Percentiles rank a stretch among this genome's conserved stretches.
Evolutionary conservation across 2,797 vertebrate species (phyloP).

Genomic region (Sphenodon punctatus): DNA sequence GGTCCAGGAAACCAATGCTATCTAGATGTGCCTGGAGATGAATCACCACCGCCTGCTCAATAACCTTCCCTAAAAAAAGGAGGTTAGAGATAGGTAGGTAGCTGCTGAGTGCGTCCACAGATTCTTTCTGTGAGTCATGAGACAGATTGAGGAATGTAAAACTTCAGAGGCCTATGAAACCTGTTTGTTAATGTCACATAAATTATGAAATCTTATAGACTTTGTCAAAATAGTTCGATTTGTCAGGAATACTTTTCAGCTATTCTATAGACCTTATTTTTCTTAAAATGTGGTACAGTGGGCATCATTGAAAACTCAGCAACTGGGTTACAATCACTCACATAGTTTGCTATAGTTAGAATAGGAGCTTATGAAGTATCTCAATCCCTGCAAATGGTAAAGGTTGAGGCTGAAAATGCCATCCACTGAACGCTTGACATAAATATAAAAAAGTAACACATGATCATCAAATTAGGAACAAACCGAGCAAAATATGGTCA

Average conservation of each 20-base stretch:
- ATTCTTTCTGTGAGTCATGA: neutral
- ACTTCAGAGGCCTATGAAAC: neutral
- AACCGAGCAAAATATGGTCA: slow-evolving; percentile 5
- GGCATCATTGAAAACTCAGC: neutral
- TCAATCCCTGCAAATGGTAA: neutral
- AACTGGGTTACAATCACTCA: neutral
- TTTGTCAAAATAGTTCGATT: slow-evolving; percentile 1
- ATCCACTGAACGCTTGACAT: neutral
- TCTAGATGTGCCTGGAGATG: no score
- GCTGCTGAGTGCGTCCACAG: no score
- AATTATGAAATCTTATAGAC: neutral
- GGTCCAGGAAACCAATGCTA: no score
- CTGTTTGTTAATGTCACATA: neutral
- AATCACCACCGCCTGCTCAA: no score
- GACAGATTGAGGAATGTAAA: neutral
- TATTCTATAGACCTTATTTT: neutral
- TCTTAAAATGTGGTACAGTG: neutral
- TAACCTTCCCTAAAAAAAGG: no score
- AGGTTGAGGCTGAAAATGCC: neutral
- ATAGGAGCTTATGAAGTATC: neutral
- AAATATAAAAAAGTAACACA: neutral
- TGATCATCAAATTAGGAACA: slow-evolving; percentile 27
- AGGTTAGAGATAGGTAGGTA: no score
- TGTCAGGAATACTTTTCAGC: neutral
- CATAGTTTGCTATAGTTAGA: neutral